Conservation (phyloP, 2,888 invertebrate species). For the Lepeophtheirus nordmannii region DNA sequence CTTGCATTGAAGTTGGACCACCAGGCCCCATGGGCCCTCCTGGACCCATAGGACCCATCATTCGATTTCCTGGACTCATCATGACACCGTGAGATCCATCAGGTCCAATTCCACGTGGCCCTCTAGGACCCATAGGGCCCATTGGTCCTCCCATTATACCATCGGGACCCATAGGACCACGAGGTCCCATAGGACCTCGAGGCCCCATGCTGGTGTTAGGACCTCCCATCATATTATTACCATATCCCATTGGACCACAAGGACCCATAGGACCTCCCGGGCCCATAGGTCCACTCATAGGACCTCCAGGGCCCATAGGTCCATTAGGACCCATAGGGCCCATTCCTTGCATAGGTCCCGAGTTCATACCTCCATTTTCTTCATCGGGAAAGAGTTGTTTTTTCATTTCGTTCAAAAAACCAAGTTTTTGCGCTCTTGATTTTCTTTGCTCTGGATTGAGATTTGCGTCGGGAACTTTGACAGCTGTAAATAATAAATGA, state of each 20-base stretch:
- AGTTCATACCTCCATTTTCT: constrained; percentile 2
- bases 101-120: constrained; percentile 28
- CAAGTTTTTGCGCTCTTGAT: constrained; percentile 79
- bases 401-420: constrained; percentile 77
- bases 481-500: constrained; percentile 38
- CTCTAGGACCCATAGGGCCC: constrained; percentile 27
- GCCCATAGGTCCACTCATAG: constrained; percentile 28
- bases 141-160: constrained; percentile 26
- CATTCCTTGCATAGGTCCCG: constrained; percentile 22
- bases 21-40: constrained; percentile 28
- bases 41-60: constrained; percentile 26
- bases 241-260: constrained; percentile 24
- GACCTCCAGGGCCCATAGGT: constrained; percentile 26
- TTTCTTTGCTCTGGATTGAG: constrained; percentile 87
- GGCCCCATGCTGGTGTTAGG: constrained; percentile 24
- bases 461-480: constrained; percentile 88
- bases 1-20: constrained; percentile 35
- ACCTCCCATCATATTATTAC: constrained; percentile 5
- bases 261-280: constrained; percentile 26
- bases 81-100: constrained; percentile 26
- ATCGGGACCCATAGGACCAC: constrained; percentile 28
- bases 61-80: constrained; percentile 28
- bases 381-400: constrained; percentile 72
- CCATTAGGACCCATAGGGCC: constrained; percentile 21
- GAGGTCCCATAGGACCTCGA: constrained; percentile 26